A percentile compares a stretch with the other conserved stretches of the same genome.
These are phyloP conservation scores for Phrynosoma platyrhinos DNA, from an alignment of 2,113 vertebrate species.

Conservation along the genomic window DNA sequence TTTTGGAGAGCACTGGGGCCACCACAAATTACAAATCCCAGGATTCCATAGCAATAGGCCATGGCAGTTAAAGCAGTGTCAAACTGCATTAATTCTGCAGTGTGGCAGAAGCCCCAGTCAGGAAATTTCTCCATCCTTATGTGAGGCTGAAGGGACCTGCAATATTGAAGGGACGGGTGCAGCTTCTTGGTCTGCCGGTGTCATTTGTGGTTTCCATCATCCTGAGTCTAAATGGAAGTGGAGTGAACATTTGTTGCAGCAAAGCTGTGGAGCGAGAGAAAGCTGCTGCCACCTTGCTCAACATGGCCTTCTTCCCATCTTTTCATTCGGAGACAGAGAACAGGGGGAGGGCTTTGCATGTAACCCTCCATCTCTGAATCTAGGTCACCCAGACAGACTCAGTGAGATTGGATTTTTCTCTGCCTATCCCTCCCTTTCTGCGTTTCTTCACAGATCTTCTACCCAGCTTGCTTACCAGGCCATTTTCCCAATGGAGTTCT, in stretches of 20 bases:
- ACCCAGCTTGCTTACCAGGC: background rate
- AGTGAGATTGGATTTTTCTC: conserved; percentile 21
- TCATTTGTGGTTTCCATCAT: no score
- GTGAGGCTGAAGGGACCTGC: no score
- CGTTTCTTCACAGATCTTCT: background rate
- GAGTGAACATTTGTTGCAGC: background rate
- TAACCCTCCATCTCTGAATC: conserved; percentile 39
- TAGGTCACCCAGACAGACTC: conserved; percentile 42
- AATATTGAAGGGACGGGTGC: no score
- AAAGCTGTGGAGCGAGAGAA: background rate
- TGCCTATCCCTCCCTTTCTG: background rate
- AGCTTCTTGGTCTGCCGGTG: no score
- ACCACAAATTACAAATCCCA: no score
- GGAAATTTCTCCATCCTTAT: no score
- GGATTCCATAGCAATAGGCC: no score
- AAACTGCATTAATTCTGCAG: no score
- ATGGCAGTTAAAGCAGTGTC: no score
- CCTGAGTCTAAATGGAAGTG: background rate
- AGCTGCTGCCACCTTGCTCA: background rate
- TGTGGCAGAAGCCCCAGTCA: no score
- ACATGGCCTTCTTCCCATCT: background rate
- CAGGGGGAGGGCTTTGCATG: background rate
- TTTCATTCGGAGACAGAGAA: background rate
- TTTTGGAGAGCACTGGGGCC: no score
- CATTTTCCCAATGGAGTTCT: conserved; percentile 1